A percentile compares a stretch with the other conserved stretches of the same genome.
phyloP scores from a whole-genome alignment of 1,140 invertebrate species.

The Temnothorax nylanderi region DNA sequence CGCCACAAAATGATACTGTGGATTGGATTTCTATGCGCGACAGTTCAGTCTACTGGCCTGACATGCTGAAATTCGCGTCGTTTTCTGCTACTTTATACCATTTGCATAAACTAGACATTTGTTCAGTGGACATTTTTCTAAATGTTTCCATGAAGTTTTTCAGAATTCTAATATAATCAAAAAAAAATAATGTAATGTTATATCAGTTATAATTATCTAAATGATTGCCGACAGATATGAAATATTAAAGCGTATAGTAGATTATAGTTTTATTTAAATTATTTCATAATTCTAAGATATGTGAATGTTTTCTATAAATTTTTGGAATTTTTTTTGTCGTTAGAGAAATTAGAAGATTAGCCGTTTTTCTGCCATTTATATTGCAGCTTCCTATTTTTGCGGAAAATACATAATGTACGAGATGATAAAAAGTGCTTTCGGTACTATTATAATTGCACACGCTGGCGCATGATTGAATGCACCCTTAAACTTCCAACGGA shows the following conservation, averaged over 20 bases:
- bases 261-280: not conserved
- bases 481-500: slow-evolving; percentile 45
- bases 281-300: not conserved
- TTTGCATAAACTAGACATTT: not conserved
- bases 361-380: not conserved
- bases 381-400: not conserved
- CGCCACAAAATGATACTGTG: slow-evolving; percentile 58
- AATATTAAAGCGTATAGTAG: not conserved
- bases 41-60: slow-evolving; percentile 44
- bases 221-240: not conserved
- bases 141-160: not conserved
- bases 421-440: slow-evolving; percentile 4
- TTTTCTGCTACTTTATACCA: not conserved
- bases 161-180: not conserved
- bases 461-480: slow-evolving; percentile 50
- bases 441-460: slow-evolving; percentile 26
- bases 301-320: not conserved
- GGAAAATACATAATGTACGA: slow-evolving; percentile 6
- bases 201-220: not conserved
- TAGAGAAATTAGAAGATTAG: not conserved
- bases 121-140: not conserved
- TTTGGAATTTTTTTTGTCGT: not conserved
- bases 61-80: slow-evolving; percentile 10
- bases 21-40: slow-evolving; percentile 65
- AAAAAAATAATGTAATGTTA: not conserved